Evolutionary conservation across 2,888 invertebrate genomes (phyloP).

Genomic region (Tachystola acroxantha): DNA sequence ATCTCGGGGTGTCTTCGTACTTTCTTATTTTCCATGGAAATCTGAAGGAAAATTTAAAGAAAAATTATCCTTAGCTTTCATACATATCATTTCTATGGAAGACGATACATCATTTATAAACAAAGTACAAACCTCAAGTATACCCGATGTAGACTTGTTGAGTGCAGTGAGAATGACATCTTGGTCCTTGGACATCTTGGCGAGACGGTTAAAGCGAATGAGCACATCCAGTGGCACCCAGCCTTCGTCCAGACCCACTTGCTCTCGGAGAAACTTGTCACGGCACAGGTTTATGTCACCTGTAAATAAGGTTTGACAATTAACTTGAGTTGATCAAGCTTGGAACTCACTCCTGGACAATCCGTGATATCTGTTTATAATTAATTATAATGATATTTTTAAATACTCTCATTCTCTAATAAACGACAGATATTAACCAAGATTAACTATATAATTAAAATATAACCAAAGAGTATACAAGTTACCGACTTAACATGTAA

Average conservation of each 20-base stretch:
- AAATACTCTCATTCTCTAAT: no score
- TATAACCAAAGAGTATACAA: no score
- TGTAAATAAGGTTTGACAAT: slow-evolving; percentile 27
- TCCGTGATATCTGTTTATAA: background rate
- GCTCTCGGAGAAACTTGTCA: slow-evolving; percentile 95
- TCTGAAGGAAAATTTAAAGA: no score
- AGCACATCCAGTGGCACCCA: slow-evolving; percentile 93
- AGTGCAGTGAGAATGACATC: slow-evolving; percentile 86
- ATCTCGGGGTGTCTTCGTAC: slow-evolving; percentile 85
- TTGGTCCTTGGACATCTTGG: slow-evolving; percentile 82
- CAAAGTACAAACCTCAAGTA: slow-evolving; percentile 82
- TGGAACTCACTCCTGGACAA: no score
- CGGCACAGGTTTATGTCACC: slow-evolving; percentile 95
- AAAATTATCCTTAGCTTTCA: no score
- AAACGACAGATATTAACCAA: no score
- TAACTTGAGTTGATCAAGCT: slow-evolving; percentile 24
- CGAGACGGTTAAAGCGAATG: slow-evolving; percentile 92
- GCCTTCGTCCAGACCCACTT: slow-evolving; percentile 90
- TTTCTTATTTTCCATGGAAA: slow-evolving; percentile 83
- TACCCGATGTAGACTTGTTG: slow-evolving; percentile 83
- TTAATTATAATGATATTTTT: background rate
- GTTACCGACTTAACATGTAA: no score
- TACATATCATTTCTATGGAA: no score
- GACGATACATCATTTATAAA: no score
- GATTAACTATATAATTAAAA: no score